Conservation (phyloP, 2,888 invertebrate genomes). For the Temnothorax ravouxi region DNA sequence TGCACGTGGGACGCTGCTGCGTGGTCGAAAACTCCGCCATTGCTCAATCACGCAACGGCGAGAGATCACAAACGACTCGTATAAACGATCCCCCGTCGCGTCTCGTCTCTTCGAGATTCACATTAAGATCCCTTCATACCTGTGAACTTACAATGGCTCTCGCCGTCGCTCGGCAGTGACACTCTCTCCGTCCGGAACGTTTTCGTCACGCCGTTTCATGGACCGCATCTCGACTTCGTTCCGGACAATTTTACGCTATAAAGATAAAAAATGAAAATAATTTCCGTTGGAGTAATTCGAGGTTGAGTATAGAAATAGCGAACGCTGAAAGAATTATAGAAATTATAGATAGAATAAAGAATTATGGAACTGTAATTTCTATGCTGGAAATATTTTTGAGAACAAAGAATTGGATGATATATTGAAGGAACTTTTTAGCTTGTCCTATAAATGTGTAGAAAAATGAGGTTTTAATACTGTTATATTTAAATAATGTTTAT, state of each 20-base stretch:
- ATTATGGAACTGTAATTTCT: neutral
- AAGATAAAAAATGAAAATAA: neutral
- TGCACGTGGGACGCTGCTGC: slow-evolving; percentile 51
- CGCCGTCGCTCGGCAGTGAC: neutral
- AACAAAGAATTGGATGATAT: neutral
- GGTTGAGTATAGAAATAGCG: neutral
- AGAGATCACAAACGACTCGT: slow-evolving; percentile 29
- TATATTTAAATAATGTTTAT: neutral
- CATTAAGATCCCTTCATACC: slow-evolving; percentile 28
- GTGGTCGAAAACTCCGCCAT: slow-evolving; percentile 34
- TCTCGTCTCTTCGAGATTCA: slow-evolving; percentile 41
- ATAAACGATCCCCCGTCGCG: slow-evolving; percentile 8
- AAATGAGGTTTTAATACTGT: neutral
- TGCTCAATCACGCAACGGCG: slow-evolving; percentile 42
- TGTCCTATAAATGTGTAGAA: too few relatives aligned
- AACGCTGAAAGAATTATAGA: neutral
- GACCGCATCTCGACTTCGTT: neutral
- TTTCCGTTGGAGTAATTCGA: slow-evolving; percentile 7
- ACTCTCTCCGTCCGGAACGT: slow-evolving; percentile 7
- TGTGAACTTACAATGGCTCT: slow-evolving; percentile 48
- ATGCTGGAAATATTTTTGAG: neutral
- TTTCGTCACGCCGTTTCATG: neutral
- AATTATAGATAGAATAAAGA: neutral
- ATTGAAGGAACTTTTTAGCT: neutral
- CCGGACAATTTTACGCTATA: neutral